Evolutionary conservation across 2,888 invertebrate genomes (phyloP), one percentile per base, ranked within the genome.

Genomic region (Meganola albula): DNA sequence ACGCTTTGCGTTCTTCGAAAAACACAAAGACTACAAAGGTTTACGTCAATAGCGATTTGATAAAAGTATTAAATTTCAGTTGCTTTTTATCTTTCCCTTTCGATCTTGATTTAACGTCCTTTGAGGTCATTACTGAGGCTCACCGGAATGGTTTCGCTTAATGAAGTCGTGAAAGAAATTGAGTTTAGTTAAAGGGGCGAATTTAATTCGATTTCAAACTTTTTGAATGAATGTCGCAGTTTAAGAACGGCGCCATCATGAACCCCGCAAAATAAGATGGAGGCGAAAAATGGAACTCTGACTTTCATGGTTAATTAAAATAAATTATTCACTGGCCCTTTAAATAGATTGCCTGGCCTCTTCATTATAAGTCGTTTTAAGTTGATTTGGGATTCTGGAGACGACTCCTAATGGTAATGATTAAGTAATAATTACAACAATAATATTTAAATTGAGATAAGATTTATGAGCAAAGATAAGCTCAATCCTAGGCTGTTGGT

Each of bases 121-220:
- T 77, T 74, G 75, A 77, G 80, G 77, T 82, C 79, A 79, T 84
- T 80, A 80, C 77, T 70, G 76, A 74, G 78, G 79, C 78, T 77
- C 75, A 78, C 76, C 76, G 78, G 74, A 78, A 82, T 78, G 73
- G 78, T 70, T 73, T 65, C 75, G 74, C 75, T 76, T 84, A 84
- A 83, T 82, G 83, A 83, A 82, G 76, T 82, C 83, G 74, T 79
- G 76, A 77, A 80, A 75, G 80, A 80, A 80, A 83, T 82, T 76
- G 80, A 82, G 80, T 82, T 79, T 77, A 79, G 78, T 79, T 76
- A 80, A 83, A 83, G 78, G 80, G 80, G 79, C 78, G 80, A 77
- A 78, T 82, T 80, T 80, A 82, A 82, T 82, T 83, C 75, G 78
- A 80, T 80, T 82, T 69, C 77, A 75, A 82, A 83, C 77, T 82